These are phyloP conservation scores for Priocnemis perturbator DNA, from an alignment of 2,888 invertebrate genomes.

Conservation along the genomic window DNA sequence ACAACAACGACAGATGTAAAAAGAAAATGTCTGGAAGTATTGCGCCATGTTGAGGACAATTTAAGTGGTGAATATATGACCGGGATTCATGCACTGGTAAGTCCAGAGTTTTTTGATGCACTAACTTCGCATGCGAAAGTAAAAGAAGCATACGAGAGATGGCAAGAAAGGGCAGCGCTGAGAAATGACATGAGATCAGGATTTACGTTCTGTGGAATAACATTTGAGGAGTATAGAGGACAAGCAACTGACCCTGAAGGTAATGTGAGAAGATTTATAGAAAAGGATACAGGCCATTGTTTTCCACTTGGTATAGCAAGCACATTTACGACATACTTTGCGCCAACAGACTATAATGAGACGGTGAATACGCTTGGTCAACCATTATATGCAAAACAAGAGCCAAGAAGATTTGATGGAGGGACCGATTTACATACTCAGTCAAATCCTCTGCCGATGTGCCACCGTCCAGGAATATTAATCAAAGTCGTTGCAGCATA, in stretches of 20 bases:
- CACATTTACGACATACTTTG: conserved; percentile 31
- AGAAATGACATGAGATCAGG: conserved; percentile 27
- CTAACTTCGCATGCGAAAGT: conserved; percentile 13
- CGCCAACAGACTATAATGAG: conserved; percentile 27
- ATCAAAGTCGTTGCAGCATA: conserved; percentile 7
- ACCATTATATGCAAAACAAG: conserved; percentile 31
- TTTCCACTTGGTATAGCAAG: conserved; percentile 26
- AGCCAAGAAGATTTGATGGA: conserved; percentile 31
- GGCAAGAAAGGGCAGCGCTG: conserved; percentile 22
- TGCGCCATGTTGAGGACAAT: conserved; percentile 18
- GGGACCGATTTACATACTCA: conserved; percentile 11
- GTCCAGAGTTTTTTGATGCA: conserved; percentile 19
- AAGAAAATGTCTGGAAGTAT: conserved; percentile 25
- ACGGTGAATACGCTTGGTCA: conserved; percentile 26
- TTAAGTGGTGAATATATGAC: conserved; percentile 29
- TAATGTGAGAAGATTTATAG: conserved; percentile 26
- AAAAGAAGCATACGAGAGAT: conserved; percentile 23
- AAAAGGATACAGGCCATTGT: conserved; percentile 23
- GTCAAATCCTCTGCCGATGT: conserved; percentile 10
- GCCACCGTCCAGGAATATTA: conserved; percentile 8
- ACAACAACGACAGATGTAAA: conserved; percentile 22
- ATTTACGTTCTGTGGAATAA: conserved; percentile 25
- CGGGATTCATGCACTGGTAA: conserved; percentile 20
- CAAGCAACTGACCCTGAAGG: conserved; percentile 29
- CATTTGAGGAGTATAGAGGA: conserved; percentile 27